phyloP scores from a whole-genome alignment of 2,113 vertebrate genomes.

The Archilochus colubris region DNA sequence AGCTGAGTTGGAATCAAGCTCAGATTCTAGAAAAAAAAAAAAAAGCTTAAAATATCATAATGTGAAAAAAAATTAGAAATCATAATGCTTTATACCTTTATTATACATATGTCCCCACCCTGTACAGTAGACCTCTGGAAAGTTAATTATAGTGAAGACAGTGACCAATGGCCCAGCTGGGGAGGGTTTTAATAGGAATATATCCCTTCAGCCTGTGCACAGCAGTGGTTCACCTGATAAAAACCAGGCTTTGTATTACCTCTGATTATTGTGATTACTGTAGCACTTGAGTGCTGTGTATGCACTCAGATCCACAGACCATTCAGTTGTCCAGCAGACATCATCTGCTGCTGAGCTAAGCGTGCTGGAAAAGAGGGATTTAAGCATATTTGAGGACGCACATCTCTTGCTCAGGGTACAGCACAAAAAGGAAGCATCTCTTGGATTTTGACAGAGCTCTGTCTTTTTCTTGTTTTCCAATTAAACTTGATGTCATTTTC shows the following conservation, averaged over 20 bases:
- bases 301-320: neutral
- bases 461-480: neutral
- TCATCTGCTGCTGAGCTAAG: neutral
- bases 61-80: neutral
- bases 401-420: neutral
- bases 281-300: neutral
- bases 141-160: neutral
- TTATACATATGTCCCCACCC: neutral
- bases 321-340: neutral
- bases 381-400: neutral
- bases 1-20: neutral
- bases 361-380: neutral
- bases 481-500: neutral
- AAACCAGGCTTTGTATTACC: neutral
- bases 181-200: neutral
- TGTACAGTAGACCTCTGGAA: neutral
- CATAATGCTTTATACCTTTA: neutral
- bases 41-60: neutral
- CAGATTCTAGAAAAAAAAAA: neutral
- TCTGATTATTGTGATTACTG: neutral
- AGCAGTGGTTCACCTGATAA: neutral
- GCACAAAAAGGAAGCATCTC: neutral
- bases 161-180: fast-evolving
- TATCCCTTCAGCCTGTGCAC: neutral
- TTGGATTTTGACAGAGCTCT: neutral